Base-by-base conservation (phyloP, 2,888 invertebrate species). In the Cenopis cana region DNA sequence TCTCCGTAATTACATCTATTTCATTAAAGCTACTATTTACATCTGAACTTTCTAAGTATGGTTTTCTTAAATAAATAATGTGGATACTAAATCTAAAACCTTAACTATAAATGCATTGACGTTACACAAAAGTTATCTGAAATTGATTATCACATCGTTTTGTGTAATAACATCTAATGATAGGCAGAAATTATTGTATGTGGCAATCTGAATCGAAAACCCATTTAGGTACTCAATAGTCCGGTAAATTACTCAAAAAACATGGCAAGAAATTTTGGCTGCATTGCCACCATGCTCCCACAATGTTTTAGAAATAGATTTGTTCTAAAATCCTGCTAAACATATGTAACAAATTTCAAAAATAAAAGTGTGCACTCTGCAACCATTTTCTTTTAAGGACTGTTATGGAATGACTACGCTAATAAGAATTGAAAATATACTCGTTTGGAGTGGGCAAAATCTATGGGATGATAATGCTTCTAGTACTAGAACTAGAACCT, bases 21-120 rank as follows among this genome's bases (percentile, higher is more conserved):
- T 89, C 88, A 88, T 88, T 89, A 89, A 76, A 73, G 76, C 88
- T 92, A 91, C 81, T 93, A 93, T 93, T 89, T 92, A 93, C 93
- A 93, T 79, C 79, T 81, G 84, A 81, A 80, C 81, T 82, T 76
- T 76, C 83, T 88, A 88, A 82, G 84, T 87, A 89, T 87, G 86
- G 84, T 85, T 86, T 82, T 77, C 84, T 85, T 89, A 90, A 83
- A 85, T 89, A 89, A 88, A 89, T 91, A 89, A 82, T 81, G 77
- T 81, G 82, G 78, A 76, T 77, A 78, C 77, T 83, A 82, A 75
- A 76, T 78, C 81, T 82, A 83, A 81, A 82, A 76, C 74, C 73
- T 78, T 78, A 79, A 76, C 83, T 87, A 87, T 89, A 91, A 92
- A 91, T 92, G 90, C 90, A 89, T 86, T 81, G 81, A 85, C 84